A percentile compares a stretch with the other conserved stretches of the same genome.
Evolutionary conservation across 2,888 invertebrate species (phyloP).

Genomic region (Pseudanteris insignis): DNA sequence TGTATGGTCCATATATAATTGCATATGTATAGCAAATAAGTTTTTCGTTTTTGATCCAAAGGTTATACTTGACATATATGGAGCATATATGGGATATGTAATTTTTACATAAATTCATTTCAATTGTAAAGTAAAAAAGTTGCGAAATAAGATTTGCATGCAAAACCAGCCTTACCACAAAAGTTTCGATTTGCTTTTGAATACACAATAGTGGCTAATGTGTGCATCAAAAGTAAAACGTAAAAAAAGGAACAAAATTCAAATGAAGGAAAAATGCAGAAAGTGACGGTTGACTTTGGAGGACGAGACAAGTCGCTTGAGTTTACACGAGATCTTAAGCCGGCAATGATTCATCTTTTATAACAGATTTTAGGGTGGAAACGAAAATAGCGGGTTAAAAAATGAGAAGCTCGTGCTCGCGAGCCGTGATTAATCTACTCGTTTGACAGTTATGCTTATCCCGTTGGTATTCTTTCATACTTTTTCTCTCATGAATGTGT

Average conservation of each 20-base stretch:
- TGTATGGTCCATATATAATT: too few species aligned
- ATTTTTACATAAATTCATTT: too few species aligned
- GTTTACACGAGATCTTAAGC: slow-evolving; percentile 43
- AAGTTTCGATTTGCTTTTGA: too few species aligned
- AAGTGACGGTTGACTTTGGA: slow-evolving; percentile 1
- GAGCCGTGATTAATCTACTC: slow-evolving; percentile 54
- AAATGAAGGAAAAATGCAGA: slow-evolving; percentile 5
- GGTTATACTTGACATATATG: too few species aligned
- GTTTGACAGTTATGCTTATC: slow-evolving; percentile 54
- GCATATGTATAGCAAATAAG: too few species aligned
- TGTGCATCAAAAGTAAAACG: too few species aligned
- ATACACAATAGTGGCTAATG: slow-evolving; percentile 8
- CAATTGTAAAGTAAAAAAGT: too few species aligned
- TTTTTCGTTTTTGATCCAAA: too few species aligned
- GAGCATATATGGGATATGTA: too few species aligned
- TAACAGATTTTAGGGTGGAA: slow-evolving; percentile 43
- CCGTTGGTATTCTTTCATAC: slow-evolving; percentile 38
- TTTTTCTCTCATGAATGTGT: slow-evolving; percentile 29
- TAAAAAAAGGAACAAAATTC: too few species aligned
- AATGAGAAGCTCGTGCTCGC: slow-evolving; percentile 43
- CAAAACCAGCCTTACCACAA: too few species aligned
- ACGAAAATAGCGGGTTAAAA: slow-evolving; percentile 41
- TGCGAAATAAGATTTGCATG: too few species aligned
- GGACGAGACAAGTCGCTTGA: slow-evolving; percentile 13
- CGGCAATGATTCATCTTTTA: slow-evolving; percentile 44